Evolutionary conservation across 2,113 vertebrate genomes (phyloP).

Genomic region (Toxotes jaculatrix): DNA sequence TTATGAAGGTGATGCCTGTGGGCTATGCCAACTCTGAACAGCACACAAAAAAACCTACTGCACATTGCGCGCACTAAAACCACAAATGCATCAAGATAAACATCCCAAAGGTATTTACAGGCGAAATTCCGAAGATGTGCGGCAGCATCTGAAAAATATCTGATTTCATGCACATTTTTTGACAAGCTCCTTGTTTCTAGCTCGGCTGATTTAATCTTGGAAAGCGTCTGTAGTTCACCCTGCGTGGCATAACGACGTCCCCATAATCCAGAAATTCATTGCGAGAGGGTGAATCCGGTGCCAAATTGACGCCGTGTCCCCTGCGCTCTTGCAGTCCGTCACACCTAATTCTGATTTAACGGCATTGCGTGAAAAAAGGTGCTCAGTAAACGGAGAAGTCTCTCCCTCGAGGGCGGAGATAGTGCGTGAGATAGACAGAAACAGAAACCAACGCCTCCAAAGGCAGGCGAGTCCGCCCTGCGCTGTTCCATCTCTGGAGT

Average conservation of each 20-base stretch:
- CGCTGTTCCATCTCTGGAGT: slow-evolving; percentile 48
- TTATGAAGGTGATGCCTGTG: slow-evolving; percentile 40
- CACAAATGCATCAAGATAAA: slow-evolving; percentile 34
- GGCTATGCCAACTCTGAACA: slow-evolving; percentile 55
- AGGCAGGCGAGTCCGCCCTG: slow-evolving; percentile 52
- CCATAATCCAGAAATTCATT: slow-evolving; percentile 60
- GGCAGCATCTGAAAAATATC: slow-evolving; percentile 20
- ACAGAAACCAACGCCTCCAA: slow-evolving; percentile 69
- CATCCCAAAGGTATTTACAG: slow-evolving; percentile 48
- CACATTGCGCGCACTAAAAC: slow-evolving; percentile 47
- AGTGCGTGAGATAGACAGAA: slow-evolving; percentile 62
- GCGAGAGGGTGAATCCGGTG: slow-evolving; percentile 19
- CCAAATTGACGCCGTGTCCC: slow-evolving; percentile 35
- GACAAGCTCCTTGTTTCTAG: slow-evolving; percentile 23
- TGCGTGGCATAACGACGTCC: slow-evolving; percentile 43
- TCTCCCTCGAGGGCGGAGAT: slow-evolving; percentile 78
- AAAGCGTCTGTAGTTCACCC: slow-evolving; percentile 60
- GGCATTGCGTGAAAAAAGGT: slow-evolving; percentile 43
- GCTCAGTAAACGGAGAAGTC: slow-evolving; percentile 58
- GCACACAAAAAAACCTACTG: slow-evolving; percentile 25
- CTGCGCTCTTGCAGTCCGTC: slow-evolving; percentile 42
- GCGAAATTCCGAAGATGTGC: slow-evolving; percentile 24
- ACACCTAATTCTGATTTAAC: slow-evolving; percentile 54
- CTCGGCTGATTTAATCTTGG: slow-evolving; percentile 43
- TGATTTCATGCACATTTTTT: slow-evolving; percentile 35